These are phyloP conservation scores for Acrobasis suavella DNA, from an alignment of 2,888 invertebrate genomes.

Conservation along the genomic window DNA sequence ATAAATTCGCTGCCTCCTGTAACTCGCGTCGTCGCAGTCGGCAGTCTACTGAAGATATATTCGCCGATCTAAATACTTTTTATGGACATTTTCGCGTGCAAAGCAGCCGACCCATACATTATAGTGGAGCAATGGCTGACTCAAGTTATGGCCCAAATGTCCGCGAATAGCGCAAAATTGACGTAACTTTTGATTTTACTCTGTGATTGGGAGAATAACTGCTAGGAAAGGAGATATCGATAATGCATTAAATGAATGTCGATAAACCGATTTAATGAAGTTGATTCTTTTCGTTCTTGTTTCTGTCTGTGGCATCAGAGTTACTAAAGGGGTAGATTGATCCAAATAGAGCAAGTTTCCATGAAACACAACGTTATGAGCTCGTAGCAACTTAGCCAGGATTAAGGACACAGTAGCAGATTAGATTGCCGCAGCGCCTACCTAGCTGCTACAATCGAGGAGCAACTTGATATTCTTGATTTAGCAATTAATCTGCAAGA, in stretches of 20 bases:
- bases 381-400: too few relatives aligned
- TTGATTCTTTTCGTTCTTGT: not conserved
- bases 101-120: conserved; percentile 28
- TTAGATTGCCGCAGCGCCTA: too few relatives aligned
- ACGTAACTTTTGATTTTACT: conserved; percentile 40
- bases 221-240: not conserved
- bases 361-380: too few relatives aligned
- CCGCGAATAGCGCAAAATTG: conserved; percentile 40
- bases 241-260: not conserved
- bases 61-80: conserved; percentile 54
- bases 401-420: too few relatives aligned
- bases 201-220: not conserved
- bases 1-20: conserved; percentile 12
- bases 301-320: too few relatives aligned
- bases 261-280: not conserved
- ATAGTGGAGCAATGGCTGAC: conserved; percentile 35
- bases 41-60: conserved; percentile 40
- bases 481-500: too few relatives aligned
- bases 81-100: conserved; percentile 45
- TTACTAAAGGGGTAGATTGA: too few relatives aligned
- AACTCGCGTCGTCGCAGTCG: not conserved
- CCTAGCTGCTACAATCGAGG: too few relatives aligned
- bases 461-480: too few relatives aligned
- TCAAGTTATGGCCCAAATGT: conserved; percentile 39
- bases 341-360: too few relatives aligned